Conservation (phyloP, 1,140 invertebrate species). For the Psilanteris sp. region DNA sequence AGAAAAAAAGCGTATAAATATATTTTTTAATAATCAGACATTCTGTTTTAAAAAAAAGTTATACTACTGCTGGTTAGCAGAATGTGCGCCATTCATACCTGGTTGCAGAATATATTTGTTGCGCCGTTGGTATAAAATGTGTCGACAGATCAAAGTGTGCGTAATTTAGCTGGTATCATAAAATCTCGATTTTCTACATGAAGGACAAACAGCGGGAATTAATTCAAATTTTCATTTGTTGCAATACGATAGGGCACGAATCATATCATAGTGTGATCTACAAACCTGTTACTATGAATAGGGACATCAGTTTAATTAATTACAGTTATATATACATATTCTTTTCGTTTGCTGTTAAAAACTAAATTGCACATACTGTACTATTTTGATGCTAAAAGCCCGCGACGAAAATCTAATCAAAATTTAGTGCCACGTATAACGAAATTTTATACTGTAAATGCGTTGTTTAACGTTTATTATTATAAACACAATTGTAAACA, state of each 20-base stretch:
- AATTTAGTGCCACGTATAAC: no score
- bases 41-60: background rate
- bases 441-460: no score
- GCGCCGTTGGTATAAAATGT: conserved; percentile 27
- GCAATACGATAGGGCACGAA: conserved; percentile 49
- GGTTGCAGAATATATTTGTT: conserved; percentile 31
- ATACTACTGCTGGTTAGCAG: conserved; percentile 1
- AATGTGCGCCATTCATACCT: conserved; percentile 17
- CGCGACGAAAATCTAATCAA: no score
- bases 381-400: no score
- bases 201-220: conserved; percentile 36
- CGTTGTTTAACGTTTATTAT: no score
- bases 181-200: conserved; percentile 21
- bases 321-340: no score
- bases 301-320: no score
- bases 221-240: conserved; percentile 33
- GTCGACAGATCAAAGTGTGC: conserved; percentile 21
- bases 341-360: no score
- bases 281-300: background rate
- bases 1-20: no score
- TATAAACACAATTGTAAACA: no score
- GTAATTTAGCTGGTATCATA: conserved; percentile 32
- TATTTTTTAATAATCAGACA: background rate
- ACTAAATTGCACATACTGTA: no score
- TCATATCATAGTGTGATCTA: background rate